Conservation (phyloP, 2,113 vertebrate species). For the Formicarius rufipectus region DNA sequence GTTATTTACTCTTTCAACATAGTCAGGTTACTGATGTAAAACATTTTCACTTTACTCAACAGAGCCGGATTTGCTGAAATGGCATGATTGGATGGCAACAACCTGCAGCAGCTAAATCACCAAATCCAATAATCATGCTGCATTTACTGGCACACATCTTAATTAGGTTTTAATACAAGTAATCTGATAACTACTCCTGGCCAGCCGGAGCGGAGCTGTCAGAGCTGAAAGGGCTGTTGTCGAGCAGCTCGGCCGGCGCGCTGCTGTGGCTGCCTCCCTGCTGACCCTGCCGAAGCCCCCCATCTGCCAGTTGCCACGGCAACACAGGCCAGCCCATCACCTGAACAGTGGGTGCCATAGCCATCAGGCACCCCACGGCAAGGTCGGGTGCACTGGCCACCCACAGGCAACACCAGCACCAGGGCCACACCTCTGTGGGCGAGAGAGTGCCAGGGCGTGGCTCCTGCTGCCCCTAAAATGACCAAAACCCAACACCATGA, state of each 20-base stretch:
- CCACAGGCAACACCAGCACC: background rate
- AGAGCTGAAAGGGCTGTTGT: conserved; percentile 67
- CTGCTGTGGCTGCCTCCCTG: conserved; percentile 64
- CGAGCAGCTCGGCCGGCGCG: conserved; percentile 45
- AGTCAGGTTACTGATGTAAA: conserved; percentile 2
- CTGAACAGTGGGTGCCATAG: conserved; percentile 28
- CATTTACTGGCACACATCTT: conserved; percentile 88
- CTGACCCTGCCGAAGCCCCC: conserved; percentile 88
- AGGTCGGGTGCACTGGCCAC: background rate
- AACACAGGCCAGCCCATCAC: conserved; percentile 68
- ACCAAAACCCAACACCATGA: rapidly evolving
- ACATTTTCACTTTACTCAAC: background rate
- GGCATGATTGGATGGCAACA: conserved; percentile 73
- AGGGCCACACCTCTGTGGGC: rapidly evolving
- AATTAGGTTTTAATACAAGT: conserved; percentile 94
- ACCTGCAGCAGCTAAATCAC: conserved; percentile 81
- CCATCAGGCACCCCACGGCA: background rate
- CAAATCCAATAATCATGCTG: conserved; percentile 87
- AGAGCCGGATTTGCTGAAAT: conserved; percentile 60
- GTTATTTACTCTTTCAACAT: conserved; percentile 1
- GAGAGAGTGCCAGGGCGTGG: rapidly evolving
- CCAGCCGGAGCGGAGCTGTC: conserved; percentile 72
- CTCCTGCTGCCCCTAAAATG: background rate
- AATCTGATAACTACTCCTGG: conserved; percentile 81
- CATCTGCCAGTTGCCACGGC: conserved; percentile 86